phyloP scores from a whole-genome alignment of 2,888 invertebrate species.

The Aleiodes alternator region DNA sequence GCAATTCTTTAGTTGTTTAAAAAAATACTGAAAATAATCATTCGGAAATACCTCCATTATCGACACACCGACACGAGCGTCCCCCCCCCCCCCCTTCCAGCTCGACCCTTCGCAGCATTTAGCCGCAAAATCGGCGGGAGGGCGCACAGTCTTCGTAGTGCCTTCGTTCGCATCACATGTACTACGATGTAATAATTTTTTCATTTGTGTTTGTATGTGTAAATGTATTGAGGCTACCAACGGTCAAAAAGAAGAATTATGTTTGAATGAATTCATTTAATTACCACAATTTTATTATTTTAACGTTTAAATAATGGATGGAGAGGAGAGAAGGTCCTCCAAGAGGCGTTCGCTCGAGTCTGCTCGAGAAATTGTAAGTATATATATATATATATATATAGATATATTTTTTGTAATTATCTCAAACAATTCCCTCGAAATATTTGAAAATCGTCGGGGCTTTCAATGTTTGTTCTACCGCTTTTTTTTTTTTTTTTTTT shows the following conservation, averaged over 20 bases:
- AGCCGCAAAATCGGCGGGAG: no score
- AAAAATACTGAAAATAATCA: no score
- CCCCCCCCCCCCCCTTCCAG: no score
- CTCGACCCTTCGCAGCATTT: no score
- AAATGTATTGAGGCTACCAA: conserved; percentile 36
- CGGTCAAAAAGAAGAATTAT: conserved; percentile 16
- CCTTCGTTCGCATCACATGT: conserved; percentile 28
- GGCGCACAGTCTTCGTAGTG: no score
- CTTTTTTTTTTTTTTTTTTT: neutral
- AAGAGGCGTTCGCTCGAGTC: conserved; percentile 65
- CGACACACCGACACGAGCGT: no score
- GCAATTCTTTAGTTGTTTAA: no score
- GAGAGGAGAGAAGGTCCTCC: conserved; percentile 62
- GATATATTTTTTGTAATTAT: neutral
- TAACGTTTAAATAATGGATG: conserved; percentile 60
- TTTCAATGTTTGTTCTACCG: conserved; percentile 2
- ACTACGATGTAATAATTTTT: conserved; percentile 30
- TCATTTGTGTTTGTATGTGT: conserved; percentile 4
- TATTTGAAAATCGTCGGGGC: conserved; percentile 53
- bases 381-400: no score
- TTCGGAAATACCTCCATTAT: no score
- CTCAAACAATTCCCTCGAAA: conserved; percentile 40
- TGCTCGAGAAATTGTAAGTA: conserved; percentile 66
- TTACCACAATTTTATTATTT: conserved; percentile 27
- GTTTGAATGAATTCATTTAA: conserved; percentile 15